These are phyloP conservation scores for Salvelinus sp. DNA, from an alignment of 2,113 vertebrate species.

Conservation along the genomic window DNA sequence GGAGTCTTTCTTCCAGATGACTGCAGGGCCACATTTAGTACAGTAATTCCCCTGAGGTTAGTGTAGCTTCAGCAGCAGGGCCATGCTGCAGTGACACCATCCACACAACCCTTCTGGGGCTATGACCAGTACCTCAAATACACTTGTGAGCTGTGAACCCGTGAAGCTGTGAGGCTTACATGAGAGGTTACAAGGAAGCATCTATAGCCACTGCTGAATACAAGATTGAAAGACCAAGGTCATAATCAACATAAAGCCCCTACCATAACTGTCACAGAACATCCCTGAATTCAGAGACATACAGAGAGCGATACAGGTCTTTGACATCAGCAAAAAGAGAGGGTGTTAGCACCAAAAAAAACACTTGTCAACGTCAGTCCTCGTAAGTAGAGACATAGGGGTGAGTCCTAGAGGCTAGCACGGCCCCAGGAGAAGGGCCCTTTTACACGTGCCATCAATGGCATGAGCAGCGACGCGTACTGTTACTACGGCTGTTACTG, in stretches of 20 bases:
- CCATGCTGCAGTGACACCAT: neutral
- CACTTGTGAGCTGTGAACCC: too few species aligned
- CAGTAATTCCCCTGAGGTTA: neutral
- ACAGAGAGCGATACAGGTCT: neutral
- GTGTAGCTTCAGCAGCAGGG: neutral
- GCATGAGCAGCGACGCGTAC: conserved; percentile 24
- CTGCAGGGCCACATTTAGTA: too few species aligned
- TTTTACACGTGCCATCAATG: conserved; percentile 25
- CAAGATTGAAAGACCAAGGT: neutral
- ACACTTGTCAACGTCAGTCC: conserved; percentile 26
- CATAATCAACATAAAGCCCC: neutral
- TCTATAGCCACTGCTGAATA: conserved; percentile 2
- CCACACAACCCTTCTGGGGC: neutral
- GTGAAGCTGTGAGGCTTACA: too few species aligned
- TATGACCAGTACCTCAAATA: neutral
- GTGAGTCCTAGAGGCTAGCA: conserved; percentile 32
- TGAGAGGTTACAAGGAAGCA: neutral
- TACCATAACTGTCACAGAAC: neutral
- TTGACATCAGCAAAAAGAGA: neutral
- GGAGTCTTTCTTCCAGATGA: too few species aligned
- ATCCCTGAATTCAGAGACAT: neutral
- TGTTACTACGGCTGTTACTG: conserved; percentile 3
- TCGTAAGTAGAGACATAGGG: conserved; percentile 37
- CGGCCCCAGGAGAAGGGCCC: conserved; percentile 15
- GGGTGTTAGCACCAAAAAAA: neutral